Conservation (phyloP, 2,113 vertebrate genomes). For the Theristicus caerulescens region DNA sequence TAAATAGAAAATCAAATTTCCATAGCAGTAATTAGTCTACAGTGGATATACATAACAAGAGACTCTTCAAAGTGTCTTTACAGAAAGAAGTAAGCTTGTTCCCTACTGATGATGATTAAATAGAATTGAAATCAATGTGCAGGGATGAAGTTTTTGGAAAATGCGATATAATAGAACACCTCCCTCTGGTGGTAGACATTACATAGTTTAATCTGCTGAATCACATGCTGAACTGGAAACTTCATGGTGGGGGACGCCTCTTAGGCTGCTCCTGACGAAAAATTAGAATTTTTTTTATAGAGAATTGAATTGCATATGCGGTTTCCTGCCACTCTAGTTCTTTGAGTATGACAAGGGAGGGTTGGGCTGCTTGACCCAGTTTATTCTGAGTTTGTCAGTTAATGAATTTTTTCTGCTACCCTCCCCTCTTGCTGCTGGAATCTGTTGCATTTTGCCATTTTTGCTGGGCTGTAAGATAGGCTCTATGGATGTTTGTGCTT, state of each 20-base stretch:
- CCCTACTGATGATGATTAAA: not conserved
- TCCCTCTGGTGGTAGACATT: constrained; percentile 9
- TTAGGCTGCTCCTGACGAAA: not conserved
- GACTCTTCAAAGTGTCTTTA: not conserved
- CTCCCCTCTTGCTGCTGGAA: not conserved
- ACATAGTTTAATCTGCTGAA: not conserved
- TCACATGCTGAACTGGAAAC: not conserved
- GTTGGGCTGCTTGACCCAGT: not conserved
- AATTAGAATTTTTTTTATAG: not conserved
- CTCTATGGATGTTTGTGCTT: not conserved
- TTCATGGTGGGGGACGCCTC: not conserved
- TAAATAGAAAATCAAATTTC: not conserved
- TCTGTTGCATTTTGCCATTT: not conserved
- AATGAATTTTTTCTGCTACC: not conserved
- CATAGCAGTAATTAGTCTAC: not conserved
- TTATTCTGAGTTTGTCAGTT: not conserved
- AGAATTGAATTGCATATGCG: not conserved
- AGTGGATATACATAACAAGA: not conserved
- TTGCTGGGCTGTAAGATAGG: not conserved
- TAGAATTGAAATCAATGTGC: not conserved
- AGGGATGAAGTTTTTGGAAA: not conserved
- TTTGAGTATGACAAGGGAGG: not conserved
- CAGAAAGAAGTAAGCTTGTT: not conserved
- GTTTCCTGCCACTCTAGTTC: not conserved
- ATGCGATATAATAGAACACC: not conserved